Conservation (phyloP, 2,113 vertebrate species). For the Chloroceryle aenea region DNA sequence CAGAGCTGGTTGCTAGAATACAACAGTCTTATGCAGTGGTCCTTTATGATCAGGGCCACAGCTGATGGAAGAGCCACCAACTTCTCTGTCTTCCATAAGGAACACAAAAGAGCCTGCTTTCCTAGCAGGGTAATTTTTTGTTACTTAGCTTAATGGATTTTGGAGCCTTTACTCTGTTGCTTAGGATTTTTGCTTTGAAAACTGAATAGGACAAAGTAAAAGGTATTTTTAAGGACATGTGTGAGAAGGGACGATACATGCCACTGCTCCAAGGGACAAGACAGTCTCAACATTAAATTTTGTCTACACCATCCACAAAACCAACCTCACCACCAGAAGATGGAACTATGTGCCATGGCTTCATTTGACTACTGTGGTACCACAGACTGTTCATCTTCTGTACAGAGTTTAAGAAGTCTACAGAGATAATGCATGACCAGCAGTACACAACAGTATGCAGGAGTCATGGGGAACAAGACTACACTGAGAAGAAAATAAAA, state of each 20-base stretch:
- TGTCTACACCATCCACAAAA: neutral
- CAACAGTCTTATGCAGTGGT: accelerated
- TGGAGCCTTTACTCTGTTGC: neutral
- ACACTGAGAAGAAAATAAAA: neutral
- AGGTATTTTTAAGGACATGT: neutral
- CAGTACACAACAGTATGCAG: accelerated
- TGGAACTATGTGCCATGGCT: neutral
- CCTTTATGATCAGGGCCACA: neutral
- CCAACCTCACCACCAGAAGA: neutral
- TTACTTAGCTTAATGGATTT: neutral
- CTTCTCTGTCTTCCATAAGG: neutral
- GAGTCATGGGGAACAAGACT: accelerated
- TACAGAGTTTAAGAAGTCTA: neutral
- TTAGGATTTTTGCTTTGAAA: neutral
- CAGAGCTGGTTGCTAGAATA: neutral
- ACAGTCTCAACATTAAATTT: neutral
- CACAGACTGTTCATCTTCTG: neutral
- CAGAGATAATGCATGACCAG: neutral
- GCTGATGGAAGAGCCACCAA: neutral
- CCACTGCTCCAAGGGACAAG: neutral
- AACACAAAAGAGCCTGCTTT: neutral
- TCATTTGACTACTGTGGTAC: neutral
- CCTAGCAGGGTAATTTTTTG: neutral
- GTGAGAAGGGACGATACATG: neutral
- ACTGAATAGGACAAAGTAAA: neutral